A percentile compares a stretch with the other conserved stretches of the same genome.
These are phyloP conservation scores for Malthinus seriepunctatus DNA, from an alignment of 2,888 invertebrate species.

Conservation along the genomic window DNA sequence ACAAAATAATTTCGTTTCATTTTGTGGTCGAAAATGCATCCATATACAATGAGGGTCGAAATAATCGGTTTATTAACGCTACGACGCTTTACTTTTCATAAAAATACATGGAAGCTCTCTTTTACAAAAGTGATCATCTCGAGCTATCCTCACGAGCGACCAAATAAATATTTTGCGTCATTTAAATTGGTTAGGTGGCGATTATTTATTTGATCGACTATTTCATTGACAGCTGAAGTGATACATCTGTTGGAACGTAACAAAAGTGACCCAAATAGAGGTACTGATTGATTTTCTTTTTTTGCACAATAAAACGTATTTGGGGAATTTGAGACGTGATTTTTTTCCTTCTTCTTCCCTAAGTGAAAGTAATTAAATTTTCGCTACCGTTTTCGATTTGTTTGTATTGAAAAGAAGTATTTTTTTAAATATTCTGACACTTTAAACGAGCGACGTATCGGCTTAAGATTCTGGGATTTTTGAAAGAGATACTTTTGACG, in stretches of 20 bases:
- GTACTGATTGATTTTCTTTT: constrained; percentile 47
- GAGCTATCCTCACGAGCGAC: constrained; percentile 34
- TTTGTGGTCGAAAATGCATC: constrained; percentile 1
- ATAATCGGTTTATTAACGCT: constrained; percentile 51
- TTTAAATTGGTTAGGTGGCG: background rate
- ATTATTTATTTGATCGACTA: constrained; percentile 34
- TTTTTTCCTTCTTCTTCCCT: background rate
- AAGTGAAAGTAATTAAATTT: background rate
- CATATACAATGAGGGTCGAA: constrained; percentile 28
- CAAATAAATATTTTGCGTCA: constrained; percentile 2
- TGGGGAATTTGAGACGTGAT: background rate
- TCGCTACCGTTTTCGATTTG: background rate
- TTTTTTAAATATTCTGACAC: background rate
- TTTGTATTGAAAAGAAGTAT: background rate
- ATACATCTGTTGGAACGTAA: constrained; percentile 49
- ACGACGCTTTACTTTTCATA: constrained; percentile 34
- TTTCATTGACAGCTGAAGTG: constrained; percentile 51
- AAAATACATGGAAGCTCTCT: constrained; percentile 40
- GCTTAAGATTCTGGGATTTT: constrained; percentile 13
- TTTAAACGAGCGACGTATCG: constrained; percentile 5
- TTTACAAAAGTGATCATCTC: constrained; percentile 38
- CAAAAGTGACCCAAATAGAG: constrained; percentile 49
- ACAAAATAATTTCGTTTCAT: constrained; percentile 6
- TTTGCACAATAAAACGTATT: constrained; percentile 9
- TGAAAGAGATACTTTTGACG: constrained; percentile 14